Conservation (phyloP, 2,113 vertebrate species). For the Takifugu flavidus region DNA sequence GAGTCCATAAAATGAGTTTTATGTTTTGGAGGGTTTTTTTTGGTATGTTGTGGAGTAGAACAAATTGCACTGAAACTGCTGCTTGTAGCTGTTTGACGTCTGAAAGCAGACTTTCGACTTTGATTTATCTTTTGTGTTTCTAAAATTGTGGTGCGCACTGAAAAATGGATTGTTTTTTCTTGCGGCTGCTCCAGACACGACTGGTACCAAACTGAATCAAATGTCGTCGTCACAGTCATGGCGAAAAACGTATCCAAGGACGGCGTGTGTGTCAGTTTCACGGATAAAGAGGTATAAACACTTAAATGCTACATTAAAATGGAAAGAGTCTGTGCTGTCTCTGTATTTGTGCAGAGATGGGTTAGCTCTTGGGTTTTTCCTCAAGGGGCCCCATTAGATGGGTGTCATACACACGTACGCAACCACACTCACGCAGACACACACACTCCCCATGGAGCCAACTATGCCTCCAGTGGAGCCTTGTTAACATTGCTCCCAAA, state of each 20-base stretch:
- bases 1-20: slow-evolving; percentile 46
- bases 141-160: background rate
- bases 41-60: background rate
- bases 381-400: slow-evolving; percentile 64
- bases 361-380: slow-evolving; percentile 61
- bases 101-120: no score
- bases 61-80: no score
- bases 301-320: slow-evolving; percentile 13
- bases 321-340: slow-evolving; percentile 8
- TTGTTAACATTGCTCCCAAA: slow-evolving; percentile 70
- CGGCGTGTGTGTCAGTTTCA: slow-evolving; percentile 80
- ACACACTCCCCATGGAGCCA: slow-evolving; percentile 51
- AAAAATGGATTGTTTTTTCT: background rate
- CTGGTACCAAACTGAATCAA: slow-evolving; percentile 98
- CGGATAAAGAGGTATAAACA: slow-evolving; percentile 82
- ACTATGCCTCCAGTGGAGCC: slow-evolving; percentile 69
- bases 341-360: slow-evolving; percentile 36
- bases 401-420: slow-evolving; percentile 31
- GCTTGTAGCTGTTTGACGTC: no score
- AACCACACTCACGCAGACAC: slow-evolving; percentile 7
- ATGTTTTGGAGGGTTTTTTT: slow-evolving; percentile 4
- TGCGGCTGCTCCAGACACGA: slow-evolving; percentile 76
- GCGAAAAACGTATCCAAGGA: slow-evolving; percentile 88
- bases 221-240: slow-evolving; percentile 93
- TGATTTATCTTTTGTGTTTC: no score